Base-by-base conservation (phyloP, 1,140 invertebrate species). In the Sesamia nonagrioides region DNA sequence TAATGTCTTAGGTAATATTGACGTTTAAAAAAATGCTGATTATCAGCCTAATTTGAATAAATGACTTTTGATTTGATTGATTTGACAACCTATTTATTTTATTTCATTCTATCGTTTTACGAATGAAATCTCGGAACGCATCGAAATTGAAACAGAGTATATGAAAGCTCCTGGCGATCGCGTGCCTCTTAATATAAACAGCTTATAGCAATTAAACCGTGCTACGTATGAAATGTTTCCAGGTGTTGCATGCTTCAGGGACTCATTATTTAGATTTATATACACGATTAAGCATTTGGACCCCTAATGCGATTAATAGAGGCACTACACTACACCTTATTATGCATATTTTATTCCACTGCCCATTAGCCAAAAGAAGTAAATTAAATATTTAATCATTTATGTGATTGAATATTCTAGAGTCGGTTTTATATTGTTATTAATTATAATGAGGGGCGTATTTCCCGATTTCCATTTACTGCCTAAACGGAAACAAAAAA, bases 201-300 rank as follows among this genome's bases (percentile, higher is more conserved):
- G 35, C n/a, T 66, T 54, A 54, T 7, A 54, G 37, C 15, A 42
- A 8, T 77, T 66, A 52, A 77, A 54, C 61, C 37, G 45, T 68
- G 61, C 68, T 77, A 66, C 48, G 61, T 68, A 77, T 66, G 60
- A 76, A 60, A 76, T 61, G 48, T 77, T 77, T 77, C 68, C 45
- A 66, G 48, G 33, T 68, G 74, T 77, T 68, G 74, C 74, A 77
- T 77, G 74, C 50, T 68, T 33, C 33, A 50, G 42, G 27, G 63
- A 58, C 75, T 77, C 63, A 77, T 78, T 72, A 72, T 71, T 58
- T 15, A 78, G 77, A 78, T 78, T 78, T 60, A 78, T 72, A 60
- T 71, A 50, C 27, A 48, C 72, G 77, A 78, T 78, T 78, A 72
- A 52, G 73, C 56, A 61, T 58, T 75, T 45, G 11, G 35, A 72